Conservation (phyloP, 2,888 invertebrate genomes). For the Galeruca laticollis region DNA sequence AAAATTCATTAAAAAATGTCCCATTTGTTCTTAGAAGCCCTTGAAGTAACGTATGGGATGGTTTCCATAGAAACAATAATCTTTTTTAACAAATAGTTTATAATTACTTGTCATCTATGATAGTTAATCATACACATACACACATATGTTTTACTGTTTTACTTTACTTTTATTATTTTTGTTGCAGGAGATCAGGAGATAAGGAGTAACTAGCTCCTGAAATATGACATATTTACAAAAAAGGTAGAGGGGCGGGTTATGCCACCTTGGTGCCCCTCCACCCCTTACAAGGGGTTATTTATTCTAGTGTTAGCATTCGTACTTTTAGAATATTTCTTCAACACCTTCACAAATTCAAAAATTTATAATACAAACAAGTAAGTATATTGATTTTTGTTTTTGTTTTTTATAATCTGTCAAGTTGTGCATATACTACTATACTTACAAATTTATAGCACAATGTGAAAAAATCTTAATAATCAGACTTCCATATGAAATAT, state of each 20-base stretch:
- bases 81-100: no score
- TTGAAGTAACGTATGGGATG: no score
- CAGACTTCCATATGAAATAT: no score
- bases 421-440: no score
- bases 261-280: constrained; percentile 65
- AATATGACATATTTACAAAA: constrained; percentile 39
- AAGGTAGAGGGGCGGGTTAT: constrained; percentile 62
- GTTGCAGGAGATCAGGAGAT: neutral
- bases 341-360: constrained; percentile 72
- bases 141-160: no score
- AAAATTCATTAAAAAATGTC: no score
- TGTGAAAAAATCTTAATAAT: no score
- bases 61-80: no score
- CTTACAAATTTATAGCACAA: no score
- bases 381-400: constrained; percentile 51
- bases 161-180: neutral
- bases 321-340: constrained; percentile 78
- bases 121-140: no score
- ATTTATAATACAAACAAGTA: constrained; percentile 69
- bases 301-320: constrained; percentile 74
- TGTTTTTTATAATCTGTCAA: neutral
- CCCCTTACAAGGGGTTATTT: constrained; percentile 71
- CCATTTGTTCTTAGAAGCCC: no score
- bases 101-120: no score
- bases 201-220: neutral